Evolutionary conservation across 2,888 invertebrate species (phyloP).

Genomic region (Euzophera pinguis): DNA sequence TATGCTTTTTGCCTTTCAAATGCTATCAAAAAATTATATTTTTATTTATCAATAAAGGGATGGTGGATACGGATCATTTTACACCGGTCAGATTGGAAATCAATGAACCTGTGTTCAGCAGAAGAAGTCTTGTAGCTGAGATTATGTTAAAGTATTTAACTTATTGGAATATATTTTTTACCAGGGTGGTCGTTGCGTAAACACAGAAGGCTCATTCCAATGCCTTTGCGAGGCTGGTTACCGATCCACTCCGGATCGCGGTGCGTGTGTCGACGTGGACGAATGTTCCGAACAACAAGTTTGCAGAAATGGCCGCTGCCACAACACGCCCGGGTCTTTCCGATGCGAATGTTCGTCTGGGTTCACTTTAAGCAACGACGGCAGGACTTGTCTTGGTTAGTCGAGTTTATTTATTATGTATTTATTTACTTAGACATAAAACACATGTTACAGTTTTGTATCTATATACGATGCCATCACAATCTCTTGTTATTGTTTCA

Average conservation of each 20-base stretch:
- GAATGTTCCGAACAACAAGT: conserved; percentile 86
- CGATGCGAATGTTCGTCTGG: conserved; percentile 89
- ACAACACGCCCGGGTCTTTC: conserved; percentile 89
- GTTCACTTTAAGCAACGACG: conserved; percentile 88
- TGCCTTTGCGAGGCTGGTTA: conserved; percentile 92
- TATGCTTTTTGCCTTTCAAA: too few species aligned
- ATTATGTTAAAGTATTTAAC: not conserved
- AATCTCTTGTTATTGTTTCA: too few species aligned
- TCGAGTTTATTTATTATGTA: too few species aligned
- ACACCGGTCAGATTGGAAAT: too few species aligned
- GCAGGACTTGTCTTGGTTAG: conserved; percentile 87
- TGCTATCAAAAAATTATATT: too few species aligned
- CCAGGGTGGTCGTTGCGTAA: conserved; percentile 87
- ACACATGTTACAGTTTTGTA: too few species aligned
- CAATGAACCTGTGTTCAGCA: too few species aligned
- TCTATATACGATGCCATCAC: too few species aligned
- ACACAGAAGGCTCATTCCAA: conserved; percentile 90
- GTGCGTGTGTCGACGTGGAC: conserved; percentile 72
- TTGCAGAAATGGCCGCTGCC: conserved; percentile 88
- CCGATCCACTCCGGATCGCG: conserved; percentile 76
- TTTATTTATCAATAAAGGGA: too few species aligned
- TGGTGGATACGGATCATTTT: too few species aligned
- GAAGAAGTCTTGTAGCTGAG: too few species aligned
- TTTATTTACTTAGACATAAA: too few species aligned
- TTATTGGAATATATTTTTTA: not conserved